Conservation (phyloP, 2,888 invertebrate genomes). For the Mesorhabditis sp. region DNA sequence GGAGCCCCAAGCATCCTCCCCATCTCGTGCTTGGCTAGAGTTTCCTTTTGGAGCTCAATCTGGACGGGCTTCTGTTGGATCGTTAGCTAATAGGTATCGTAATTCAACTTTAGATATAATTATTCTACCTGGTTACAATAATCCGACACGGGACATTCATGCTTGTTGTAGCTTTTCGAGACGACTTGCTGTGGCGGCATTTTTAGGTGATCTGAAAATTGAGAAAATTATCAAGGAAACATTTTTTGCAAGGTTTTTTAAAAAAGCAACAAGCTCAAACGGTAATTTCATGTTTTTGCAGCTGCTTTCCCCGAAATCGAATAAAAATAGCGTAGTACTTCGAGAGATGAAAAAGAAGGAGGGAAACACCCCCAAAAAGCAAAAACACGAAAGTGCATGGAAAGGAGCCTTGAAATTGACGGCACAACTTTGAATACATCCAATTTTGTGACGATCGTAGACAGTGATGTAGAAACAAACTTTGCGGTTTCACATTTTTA, state of each 20-base stretch:
- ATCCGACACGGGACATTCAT: conserved; percentile 29
- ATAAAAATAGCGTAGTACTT: background rate
- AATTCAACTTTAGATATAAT: background rate
- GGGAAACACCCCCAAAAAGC: no score
- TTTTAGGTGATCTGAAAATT: no score
- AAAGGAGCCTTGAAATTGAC: no score
- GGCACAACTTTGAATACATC: no score
- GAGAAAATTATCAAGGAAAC: no score
- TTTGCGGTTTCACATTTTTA: no score
- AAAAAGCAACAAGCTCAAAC: background rate
- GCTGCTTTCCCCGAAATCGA: background rate
- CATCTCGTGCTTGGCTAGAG: conserved; percentile 24
- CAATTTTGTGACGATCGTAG: no score
- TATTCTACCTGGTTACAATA: conserved; percentile 16
- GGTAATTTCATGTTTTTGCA: background rate
- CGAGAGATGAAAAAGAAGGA: no score
- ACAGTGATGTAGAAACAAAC: no score
- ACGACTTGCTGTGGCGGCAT: conserved; percentile 9
- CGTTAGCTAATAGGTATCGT: conserved; percentile 22
- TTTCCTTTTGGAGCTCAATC: conserved; percentile 31
- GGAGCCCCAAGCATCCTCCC: conserved; percentile 42
- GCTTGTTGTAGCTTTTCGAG: conserved; percentile 29
- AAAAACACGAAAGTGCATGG: no score
- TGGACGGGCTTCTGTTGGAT: conserved; percentile 28
- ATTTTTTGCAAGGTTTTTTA: background rate